These are phyloP conservation scores for Microctenopoma steveboyesi DNA, from an alignment of 2,797 vertebrate species.

Conservation along the genomic window DNA sequence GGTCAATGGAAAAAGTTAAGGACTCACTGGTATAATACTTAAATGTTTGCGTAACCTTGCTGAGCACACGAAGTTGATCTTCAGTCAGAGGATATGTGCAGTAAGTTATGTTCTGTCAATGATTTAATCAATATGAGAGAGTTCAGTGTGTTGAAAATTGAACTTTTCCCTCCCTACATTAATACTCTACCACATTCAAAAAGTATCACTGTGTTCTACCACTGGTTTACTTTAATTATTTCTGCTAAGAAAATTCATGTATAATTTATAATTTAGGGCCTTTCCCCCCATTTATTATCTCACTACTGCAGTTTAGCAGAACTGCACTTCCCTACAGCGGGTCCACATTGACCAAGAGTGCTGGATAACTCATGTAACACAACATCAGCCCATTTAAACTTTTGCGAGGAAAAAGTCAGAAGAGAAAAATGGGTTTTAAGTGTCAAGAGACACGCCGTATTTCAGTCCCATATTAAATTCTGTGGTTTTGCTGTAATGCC, in stretches of 20 bases:
- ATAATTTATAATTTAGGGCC: not conserved
- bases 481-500: constrained; percentile 34
- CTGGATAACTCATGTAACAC: constrained; percentile 15
- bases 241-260: not conserved
- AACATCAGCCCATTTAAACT: constrained; percentile 30
- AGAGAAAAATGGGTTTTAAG: constrained; percentile 38
- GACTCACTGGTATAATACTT: not conserved
- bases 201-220: not conserved
- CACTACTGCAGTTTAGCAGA: not conserved
- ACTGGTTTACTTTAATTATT: not conserved
- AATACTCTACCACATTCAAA: not conserved
- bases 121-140: not conserved
- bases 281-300: not conserved
- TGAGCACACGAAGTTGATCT: not conserved
- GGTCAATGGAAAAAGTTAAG: constrained; percentile 3
- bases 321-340: not conserved
- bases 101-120: not conserved
- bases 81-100: not conserved
- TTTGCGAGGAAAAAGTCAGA: constrained; percentile 9
- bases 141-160: constrained; percentile 6
- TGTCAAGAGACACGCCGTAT: constrained; percentile 43
- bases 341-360: not conserved
- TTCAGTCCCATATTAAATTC: constrained; percentile 39
- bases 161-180: not conserved
- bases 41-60: constrained; percentile 12